Evolutionary conservation across 2,888 invertebrate species (phyloP).

Genomic region (Aporophyla nigra): DNA sequence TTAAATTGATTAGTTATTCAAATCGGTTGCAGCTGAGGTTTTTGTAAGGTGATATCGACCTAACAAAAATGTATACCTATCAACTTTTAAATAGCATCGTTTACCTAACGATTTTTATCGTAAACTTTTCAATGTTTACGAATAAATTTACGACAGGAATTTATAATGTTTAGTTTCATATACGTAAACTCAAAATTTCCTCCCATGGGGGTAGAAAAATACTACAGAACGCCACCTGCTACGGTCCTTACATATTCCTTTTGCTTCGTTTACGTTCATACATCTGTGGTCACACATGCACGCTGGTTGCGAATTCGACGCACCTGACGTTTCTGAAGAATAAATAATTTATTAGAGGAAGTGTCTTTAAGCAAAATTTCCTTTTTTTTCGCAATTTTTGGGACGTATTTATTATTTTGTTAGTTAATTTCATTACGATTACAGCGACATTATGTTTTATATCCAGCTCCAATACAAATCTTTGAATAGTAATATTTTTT

Average conservation of each 20-base stretch:
- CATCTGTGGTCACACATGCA: not conserved
- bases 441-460: too few relatives aligned
- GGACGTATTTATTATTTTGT: too few relatives aligned
- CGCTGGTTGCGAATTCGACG: not conserved
- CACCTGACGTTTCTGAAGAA: not conserved
- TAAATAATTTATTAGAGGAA: not conserved
- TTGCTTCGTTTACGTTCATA: not conserved
- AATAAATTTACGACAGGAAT: not conserved
- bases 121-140: not conserved
- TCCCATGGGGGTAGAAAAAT: not conserved
- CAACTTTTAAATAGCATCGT: not conserved
- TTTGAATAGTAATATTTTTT: too few relatives aligned
- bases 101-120: not conserved
- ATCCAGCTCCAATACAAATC: too few relatives aligned
- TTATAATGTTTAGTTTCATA: not conserved
- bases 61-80: not conserved
- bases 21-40: slow-evolving; percentile 14
- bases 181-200: not conserved
- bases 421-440: too few relatives aligned
- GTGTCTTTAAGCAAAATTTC: not conserved
- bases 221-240: not conserved
- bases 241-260: fast-evolving
- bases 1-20: slow-evolving; percentile 19
- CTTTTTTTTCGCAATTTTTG: too few relatives aligned
- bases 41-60: not conserved